A percentile compares a stretch with the other conserved stretches of the same genome.
These are phyloP conservation scores for Sialis fuliginosa DNA, from an alignment of 2,888 invertebrate species.

Conservation along the genomic window DNA sequence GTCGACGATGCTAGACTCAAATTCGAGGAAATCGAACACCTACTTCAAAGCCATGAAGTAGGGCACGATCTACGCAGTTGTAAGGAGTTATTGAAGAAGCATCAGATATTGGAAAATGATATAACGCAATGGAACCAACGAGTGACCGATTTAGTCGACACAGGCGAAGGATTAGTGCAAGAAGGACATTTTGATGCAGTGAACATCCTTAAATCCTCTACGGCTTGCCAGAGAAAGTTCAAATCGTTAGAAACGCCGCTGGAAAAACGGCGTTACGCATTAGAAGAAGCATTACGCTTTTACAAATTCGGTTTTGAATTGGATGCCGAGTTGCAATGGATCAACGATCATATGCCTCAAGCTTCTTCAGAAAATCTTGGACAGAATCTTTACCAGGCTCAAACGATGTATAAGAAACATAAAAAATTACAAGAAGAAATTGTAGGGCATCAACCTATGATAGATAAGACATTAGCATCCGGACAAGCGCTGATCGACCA, in stretches of 20 bases:
- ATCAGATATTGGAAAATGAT: conserved; percentile 77
- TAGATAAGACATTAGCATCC: conserved; percentile 66
- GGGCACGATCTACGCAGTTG: conserved; percentile 84
- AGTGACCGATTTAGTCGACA: conserved; percentile 55
- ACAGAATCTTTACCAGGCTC: conserved; percentile 79
- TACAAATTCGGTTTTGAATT: conserved; percentile 91
- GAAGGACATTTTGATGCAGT: conserved; percentile 90
- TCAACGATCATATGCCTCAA: conserved; percentile 70
- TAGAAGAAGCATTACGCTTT: conserved; percentile 69
- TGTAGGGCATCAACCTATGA: conserved; percentile 65
- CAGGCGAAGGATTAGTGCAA: conserved; percentile 79
- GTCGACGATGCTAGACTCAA: conserved; percentile 81
- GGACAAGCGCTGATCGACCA: conserved; percentile 58
- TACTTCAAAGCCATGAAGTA: conserved; percentile 62
- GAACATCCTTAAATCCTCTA: conserved; percentile 63
- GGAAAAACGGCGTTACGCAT: conserved; percentile 45
- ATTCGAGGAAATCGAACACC: conserved; percentile 66
- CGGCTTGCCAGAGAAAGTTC: conserved; percentile 51
- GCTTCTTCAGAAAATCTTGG: conserved; percentile 62
- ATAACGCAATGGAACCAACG: conserved; percentile 67
- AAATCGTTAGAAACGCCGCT: conserved; percentile 56
- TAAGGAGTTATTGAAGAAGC: conserved; percentile 76
- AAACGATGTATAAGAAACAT: conserved; percentile 83
- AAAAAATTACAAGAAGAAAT: conserved; percentile 85
- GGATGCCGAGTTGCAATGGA: conserved; percentile 88